phyloP scores from a whole-genome alignment of 2,797 vertebrate species.

The Delichon dasypus region DNA sequence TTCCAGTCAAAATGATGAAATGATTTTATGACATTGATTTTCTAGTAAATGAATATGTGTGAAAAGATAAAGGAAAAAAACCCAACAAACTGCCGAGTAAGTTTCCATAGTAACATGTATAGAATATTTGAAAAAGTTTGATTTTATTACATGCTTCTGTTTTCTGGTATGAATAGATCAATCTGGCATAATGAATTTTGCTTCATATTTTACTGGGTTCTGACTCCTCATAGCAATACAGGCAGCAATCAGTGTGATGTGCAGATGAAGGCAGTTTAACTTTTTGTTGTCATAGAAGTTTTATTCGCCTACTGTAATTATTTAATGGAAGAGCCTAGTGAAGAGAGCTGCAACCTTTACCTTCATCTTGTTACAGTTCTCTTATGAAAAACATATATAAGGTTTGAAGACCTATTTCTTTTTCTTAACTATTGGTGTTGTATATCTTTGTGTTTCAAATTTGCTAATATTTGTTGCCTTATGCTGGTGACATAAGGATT shows the following conservation, averaged over 20 bases:
- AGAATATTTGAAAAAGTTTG: conserved; percentile 11
- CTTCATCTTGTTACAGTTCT: not conserved
- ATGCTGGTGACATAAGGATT: not conserved
- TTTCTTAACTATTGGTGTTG: not conserved
- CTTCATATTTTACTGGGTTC: not conserved
- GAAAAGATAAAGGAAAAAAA: not conserved
- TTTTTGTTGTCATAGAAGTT: not conserved
- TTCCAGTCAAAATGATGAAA: not conserved
- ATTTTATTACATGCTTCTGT: not conserved
- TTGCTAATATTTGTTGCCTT: not conserved
- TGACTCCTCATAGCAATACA: not conserved
- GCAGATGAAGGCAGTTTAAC: not conserved
- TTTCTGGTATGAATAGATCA: not conserved
- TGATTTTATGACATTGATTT: not conserved
- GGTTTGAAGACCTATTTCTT: not conserved
- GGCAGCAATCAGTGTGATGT: not conserved
- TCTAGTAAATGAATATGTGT: not conserved
- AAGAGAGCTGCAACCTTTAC: not conserved
- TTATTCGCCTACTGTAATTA: not conserved
- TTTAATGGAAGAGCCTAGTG: not conserved
- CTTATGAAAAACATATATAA: not conserved
- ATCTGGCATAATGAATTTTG: not conserved
- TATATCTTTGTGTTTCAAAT: not conserved
- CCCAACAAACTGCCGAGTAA: not conserved
- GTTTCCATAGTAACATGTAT: not conserved